A percentile compares a stretch with the other conserved stretches of the same genome.
Conservation (phyloP, 2,113 vertebrate genomes). For the Ammospiza nelsoni region DNA sequence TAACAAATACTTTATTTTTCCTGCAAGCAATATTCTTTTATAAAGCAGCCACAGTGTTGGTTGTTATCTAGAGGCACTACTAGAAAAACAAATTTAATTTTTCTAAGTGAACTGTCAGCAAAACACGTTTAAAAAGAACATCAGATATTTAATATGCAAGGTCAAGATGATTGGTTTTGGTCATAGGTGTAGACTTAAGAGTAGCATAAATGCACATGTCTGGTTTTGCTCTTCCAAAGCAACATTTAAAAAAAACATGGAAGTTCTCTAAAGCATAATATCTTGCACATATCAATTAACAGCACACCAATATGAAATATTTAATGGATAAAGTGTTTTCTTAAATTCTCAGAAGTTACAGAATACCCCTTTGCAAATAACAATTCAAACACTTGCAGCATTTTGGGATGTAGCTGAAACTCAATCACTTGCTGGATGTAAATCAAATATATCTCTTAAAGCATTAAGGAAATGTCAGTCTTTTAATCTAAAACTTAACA, state of each 20-base stretch:
- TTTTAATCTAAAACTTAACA: slow-evolving; percentile 3
- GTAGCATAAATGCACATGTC: neutral
- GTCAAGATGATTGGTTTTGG: neutral
- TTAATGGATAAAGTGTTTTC: neutral
- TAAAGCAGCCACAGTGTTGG: neutral
- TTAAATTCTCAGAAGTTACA: neutral
- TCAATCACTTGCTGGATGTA: neutral
- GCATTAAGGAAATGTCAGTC: neutral
- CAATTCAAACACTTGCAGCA: neutral
- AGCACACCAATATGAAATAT: neutral
- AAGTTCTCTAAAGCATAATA: neutral
- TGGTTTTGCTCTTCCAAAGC: neutral
- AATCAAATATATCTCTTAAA: neutral
- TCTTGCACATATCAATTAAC: rapidly evolving
- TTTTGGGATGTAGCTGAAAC: neutral
- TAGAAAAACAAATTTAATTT: neutral
- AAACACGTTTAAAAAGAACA: neutral
- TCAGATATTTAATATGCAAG: neutral
- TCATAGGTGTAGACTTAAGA: neutral
- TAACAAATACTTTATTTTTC: neutral
- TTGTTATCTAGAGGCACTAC: neutral
- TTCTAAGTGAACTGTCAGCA: neutral
- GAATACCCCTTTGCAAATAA: neutral
- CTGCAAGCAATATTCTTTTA: neutral
- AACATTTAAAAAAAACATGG: rapidly evolving